Evolutionary conservation across 2,797 vertebrate species (phyloP).

Genomic region (Macropodus opercularis): DNA sequence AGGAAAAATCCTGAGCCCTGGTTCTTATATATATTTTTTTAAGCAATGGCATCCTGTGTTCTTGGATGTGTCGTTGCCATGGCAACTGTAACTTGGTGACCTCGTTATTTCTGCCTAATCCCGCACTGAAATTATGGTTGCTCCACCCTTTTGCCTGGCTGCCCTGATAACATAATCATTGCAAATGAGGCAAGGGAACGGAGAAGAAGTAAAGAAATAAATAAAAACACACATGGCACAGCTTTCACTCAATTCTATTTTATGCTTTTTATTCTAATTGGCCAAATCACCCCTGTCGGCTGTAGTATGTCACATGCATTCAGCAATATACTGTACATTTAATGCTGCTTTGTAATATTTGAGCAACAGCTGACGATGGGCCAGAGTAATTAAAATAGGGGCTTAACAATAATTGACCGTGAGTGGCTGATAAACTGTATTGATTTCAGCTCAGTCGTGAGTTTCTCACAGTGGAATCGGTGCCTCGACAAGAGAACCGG

Average conservation of each 20-base stretch:
- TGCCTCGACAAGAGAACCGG: slow-evolving; percentile 39
- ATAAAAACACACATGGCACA: slow-evolving; percentile 41
- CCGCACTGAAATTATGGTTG: slow-evolving; percentile 98
- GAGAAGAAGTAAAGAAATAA: slow-evolving; percentile 33
- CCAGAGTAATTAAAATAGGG: slow-evolving; percentile 53
- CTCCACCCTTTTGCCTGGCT: slow-evolving; percentile 99
- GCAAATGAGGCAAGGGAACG: slow-evolving; percentile 92
- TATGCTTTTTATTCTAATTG: background rate
- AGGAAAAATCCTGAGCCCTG: slow-evolving; percentile 65
- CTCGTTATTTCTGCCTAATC: slow-evolving; percentile 99
- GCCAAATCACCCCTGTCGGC: slow-evolving; percentile 35
- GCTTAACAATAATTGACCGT: slow-evolving; percentile 52
- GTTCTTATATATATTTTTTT: slow-evolving; percentile 67
- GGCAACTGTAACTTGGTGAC: slow-evolving; percentile 99
- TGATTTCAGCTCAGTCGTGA: slow-evolving; percentile 66
- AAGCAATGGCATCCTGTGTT: slow-evolving; percentile 97
- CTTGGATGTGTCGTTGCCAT: slow-evolving; percentile 99
- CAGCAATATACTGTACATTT: background rate
- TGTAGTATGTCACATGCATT: slow-evolving; percentile 18
- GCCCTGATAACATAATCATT: slow-evolving; percentile 99
- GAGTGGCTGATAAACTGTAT: slow-evolving; percentile 60
- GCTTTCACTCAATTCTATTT: slow-evolving; percentile 12
- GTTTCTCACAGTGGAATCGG: slow-evolving; percentile 48
- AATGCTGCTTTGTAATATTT: slow-evolving; percentile 10
- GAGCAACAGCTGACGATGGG: slow-evolving; percentile 36